These are phyloP conservation scores for Heterotilapia buettikoferi DNA, from an alignment of 2,113 vertebrate species.

Conservation along the genomic window DNA sequence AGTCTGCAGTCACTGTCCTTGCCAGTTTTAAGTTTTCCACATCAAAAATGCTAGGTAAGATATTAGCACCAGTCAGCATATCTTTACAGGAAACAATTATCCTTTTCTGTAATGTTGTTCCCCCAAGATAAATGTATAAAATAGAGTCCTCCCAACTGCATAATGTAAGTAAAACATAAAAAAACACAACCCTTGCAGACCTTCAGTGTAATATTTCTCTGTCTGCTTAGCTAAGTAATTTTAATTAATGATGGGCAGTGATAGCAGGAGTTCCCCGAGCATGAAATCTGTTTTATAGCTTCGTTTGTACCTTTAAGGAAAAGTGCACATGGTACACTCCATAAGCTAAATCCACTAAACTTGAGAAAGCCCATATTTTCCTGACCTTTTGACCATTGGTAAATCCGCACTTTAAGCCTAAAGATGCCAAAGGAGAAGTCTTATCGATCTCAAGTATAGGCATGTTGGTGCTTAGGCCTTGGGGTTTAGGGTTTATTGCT, in stretches of 20 bases:
- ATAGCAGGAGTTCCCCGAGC: not conserved
- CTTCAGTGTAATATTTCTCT: not conserved
- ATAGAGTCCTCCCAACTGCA: not conserved
- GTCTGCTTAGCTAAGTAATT: not conserved
- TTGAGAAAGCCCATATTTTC: not conserved
- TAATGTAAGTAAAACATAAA: not conserved
- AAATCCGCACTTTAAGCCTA: not conserved
- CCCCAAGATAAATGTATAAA: not conserved
- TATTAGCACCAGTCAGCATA: not conserved
- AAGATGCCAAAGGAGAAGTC: not conserved
- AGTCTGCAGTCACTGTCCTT: not conserved
- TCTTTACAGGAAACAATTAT: not conserved
- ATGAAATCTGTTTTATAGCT: not conserved
- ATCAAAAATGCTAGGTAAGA: not conserved
- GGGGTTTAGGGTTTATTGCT: slow-evolving; percentile 10
- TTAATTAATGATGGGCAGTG: not conserved
- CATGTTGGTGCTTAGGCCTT: not conserved
- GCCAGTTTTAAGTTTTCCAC: not conserved
- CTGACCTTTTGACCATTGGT: slow-evolving; percentile 21
- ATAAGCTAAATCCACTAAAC: slow-evolving; percentile 2
- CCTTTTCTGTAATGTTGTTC: not conserved
- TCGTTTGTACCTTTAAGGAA: not conserved
- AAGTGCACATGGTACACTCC: not conserved
- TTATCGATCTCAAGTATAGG: slow-evolving; percentile 11
- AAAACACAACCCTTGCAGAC: not conserved